A percentile compares a stretch with the other conserved stretches of the same genome.
Conservation (phyloP, 2,113 vertebrate species). For the Pituophis catenifer region DNA sequence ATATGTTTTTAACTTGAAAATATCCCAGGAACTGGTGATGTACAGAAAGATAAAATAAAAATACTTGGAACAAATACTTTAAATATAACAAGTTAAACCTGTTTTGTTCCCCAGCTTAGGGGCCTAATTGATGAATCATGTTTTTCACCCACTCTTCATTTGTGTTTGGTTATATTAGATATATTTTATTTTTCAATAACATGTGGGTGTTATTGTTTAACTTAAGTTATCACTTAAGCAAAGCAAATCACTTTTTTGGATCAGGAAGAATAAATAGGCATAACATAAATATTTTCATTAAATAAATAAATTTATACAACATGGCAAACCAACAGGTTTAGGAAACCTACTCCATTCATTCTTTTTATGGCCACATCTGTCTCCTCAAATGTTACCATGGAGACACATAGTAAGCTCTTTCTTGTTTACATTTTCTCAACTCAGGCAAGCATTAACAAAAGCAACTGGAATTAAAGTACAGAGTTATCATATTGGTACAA, state of each 20-base stretch:
- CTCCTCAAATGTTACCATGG: too few species aligned
- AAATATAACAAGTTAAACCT: neutral
- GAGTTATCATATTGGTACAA: neutral
- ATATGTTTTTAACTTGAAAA: neutral
- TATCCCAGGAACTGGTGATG: neutral
- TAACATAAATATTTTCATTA: neutral
- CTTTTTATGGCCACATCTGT: neutral
- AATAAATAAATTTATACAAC: neutral
- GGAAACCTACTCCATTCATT: neutral
- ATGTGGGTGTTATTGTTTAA: neutral
- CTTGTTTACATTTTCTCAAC: neutral
- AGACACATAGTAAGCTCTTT: neutral
- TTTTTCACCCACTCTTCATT: neutral
- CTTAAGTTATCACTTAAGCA: neutral
- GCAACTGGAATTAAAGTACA: neutral
- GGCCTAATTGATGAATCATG: neutral
- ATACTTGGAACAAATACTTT: neutral
- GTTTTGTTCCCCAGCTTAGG: neutral
- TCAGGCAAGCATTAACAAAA: neutral
- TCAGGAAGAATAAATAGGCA: neutral
- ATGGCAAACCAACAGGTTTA: neutral
- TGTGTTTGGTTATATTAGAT: neutral
- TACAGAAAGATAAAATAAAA: neutral
- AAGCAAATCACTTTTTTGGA: neutral
- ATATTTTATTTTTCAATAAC: neutral